Conservation (phyloP, 2,888 invertebrate genomes). For the Monopis laevigella region DNA sequence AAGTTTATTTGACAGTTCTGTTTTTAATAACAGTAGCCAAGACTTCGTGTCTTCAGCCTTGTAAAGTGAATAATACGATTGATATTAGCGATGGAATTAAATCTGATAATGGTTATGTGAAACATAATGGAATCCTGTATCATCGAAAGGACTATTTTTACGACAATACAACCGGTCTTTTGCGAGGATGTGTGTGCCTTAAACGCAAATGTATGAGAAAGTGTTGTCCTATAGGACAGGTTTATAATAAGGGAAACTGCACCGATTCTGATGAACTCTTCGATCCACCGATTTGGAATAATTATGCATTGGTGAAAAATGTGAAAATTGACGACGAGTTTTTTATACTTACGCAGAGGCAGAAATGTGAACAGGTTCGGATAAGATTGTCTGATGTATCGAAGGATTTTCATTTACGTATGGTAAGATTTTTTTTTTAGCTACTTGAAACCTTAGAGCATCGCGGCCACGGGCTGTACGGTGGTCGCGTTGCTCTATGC, state of each 20-base stretch:
- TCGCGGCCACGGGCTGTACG: no score
- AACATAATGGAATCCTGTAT: conserved; percentile 27
- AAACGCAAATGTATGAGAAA: conserved; percentile 33
- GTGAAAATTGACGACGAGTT: conserved; percentile 28
- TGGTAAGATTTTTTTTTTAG: conserved; percentile 27
- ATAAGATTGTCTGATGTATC: conserved; percentile 21
- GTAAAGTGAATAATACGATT: conserved; percentile 24
- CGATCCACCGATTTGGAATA: conserved; percentile 32
- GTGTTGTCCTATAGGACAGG: conserved; percentile 38
- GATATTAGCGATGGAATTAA: conserved; percentile 31
- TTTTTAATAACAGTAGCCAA: conserved; percentile 2
- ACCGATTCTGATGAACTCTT: conserved; percentile 24
- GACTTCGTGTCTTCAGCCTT: conserved; percentile 17
- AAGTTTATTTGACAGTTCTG: conserved; percentile 1
- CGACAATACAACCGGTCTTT: conserved; percentile 22
- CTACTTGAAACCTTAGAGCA: background rate
- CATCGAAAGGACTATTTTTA: conserved; percentile 28
- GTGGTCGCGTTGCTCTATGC: no score
- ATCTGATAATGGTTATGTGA: conserved; percentile 22
- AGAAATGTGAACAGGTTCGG: conserved; percentile 26
- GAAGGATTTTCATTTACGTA: conserved; percentile 23
- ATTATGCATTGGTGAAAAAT: conserved; percentile 20
- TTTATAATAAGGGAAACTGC: conserved; percentile 26
- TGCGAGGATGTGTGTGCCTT: conserved; percentile 31
- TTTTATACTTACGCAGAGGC: conserved; percentile 30